Evolutionary conservation across 2,888 invertebrate genomes (phyloP).

Genomic region (Frankliniella fusca): DNA sequence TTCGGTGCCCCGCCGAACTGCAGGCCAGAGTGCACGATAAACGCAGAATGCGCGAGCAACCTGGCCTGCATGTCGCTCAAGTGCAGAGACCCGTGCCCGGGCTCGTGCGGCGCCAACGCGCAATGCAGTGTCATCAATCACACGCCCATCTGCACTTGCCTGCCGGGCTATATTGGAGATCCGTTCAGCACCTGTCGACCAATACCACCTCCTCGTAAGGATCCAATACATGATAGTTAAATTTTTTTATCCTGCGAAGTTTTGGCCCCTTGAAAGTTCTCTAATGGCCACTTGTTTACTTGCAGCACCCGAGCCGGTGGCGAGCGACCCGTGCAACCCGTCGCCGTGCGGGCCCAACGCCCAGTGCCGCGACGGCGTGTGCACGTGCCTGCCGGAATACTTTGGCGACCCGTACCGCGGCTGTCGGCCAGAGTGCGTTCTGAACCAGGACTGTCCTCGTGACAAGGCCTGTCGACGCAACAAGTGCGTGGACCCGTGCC

Average conservation of each 20-base stretch:
- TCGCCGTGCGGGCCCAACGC: conserved; percentile 71
- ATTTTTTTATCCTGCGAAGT: no score
- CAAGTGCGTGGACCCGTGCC: conserved; percentile 68
- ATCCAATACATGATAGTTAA: no score
- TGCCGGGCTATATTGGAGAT: conserved; percentile 46
- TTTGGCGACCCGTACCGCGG: conserved; percentile 61
- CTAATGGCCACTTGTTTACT: not conserved
- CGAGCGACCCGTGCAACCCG: conserved; percentile 60
- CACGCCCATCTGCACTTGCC: conserved; percentile 47
- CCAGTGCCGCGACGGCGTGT: conserved; percentile 58
- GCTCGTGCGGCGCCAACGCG: conserved; percentile 47
- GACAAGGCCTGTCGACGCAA: conserved; percentile 66
- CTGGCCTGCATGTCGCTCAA: conserved; percentile 51
- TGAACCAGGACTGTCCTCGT: conserved; percentile 66
- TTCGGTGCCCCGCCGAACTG: conserved; percentile 75
- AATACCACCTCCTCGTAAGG: conserved; percentile 37
- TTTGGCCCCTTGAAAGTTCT: no score
- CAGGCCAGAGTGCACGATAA: conserved; percentile 66
- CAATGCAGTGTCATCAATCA: conserved; percentile 45
- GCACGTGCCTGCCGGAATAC: conserved; percentile 59
- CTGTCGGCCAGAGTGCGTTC: conserved; percentile 70
- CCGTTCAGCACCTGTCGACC: conserved; percentile 44
- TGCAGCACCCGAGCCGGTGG: not conserved
- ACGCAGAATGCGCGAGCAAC: conserved; percentile 55
- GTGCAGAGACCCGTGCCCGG: conserved; percentile 51